Evolutionary conservation across 2,113 vertebrate species (phyloP), one percentile per base, ranked within the genome.

Genomic region (Accipiter cooperii): DNA sequence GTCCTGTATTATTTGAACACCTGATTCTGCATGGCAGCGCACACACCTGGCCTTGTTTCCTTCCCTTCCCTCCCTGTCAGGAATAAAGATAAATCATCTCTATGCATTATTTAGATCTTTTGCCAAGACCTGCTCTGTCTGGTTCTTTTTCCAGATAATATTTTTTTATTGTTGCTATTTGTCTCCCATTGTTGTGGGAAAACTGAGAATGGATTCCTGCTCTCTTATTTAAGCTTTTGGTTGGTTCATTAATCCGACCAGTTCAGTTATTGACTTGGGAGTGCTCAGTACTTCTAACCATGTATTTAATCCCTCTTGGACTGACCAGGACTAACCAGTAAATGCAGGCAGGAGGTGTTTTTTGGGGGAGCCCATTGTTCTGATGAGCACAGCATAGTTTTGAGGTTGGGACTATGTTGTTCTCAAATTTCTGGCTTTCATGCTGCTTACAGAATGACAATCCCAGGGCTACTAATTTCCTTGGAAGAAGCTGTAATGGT

Each of bases 21-120:
- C 26, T 28, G 42, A 77, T 66, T 69, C 54, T 69, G 17, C 1
- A 1, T 17, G n/a, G n/a, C 33, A 65, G 20, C 0, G 0, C 13
- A n/a, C 10, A 42, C 12, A 31, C 11, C 2, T 0, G 0, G 8
- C 9, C 19, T 42, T 60, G 8, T 57, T 93, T 54, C 31, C 18
- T 79, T 70, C 24, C 24, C 19, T 65, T 70, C 29, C 10, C 17
- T 90, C 22, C 29, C 12, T 64, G 13, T 33, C 22, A 74, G 34
- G 17, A 79, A 54, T 49, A 74, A 52, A 18, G 11, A 58, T 70
- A 88, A 87, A 66, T 69, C 79, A 10, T 69, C 44, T 64, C 40
- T 38, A 73, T 16, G 10, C 5, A 66, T 92, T 70, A 46, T 77
- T 79, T 84, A 82, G 21, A 38, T n/a, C 54, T 73, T 94, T 92